Evolutionary conservation across 1,140 invertebrate genomes (phyloP).

Genomic region (Hesperophylax magnus): DNA sequence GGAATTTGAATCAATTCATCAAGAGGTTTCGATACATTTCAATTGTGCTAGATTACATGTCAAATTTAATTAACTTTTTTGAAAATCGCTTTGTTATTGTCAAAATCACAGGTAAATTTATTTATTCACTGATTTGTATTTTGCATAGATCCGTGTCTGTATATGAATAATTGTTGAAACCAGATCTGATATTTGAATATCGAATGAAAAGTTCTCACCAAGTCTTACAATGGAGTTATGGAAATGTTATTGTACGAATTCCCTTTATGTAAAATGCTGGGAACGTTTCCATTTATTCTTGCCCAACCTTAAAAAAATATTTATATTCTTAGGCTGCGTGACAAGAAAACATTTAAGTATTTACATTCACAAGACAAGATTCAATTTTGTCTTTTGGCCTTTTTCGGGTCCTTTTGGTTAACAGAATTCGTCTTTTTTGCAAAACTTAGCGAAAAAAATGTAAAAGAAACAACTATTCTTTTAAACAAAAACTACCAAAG

Average conservation of each 20-base stretch:
- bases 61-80: too few relatives aligned
- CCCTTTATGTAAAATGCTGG: neutral
- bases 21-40: neutral
- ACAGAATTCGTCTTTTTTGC: neutral
- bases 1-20: slow-evolving; percentile 11
- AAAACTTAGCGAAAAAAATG: too few relatives aligned
- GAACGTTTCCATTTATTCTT: slow-evolving; percentile 9
- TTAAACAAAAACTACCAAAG: neutral
- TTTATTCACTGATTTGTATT: too few relatives aligned
- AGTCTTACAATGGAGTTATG: slow-evolving; percentile 14
- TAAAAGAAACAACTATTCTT: neutral
- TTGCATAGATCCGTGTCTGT: too few relatives aligned
- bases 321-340: slow-evolving; percentile 12
- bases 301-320: neutral
- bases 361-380: slow-evolving; percentile 14
- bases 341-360: slow-evolving; percentile 30
- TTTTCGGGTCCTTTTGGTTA: neutral
- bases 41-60: too few relatives aligned
- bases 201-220: neutral
- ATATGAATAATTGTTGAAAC: too few relatives aligned
- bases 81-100: too few relatives aligned
- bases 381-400: neutral
- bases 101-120: too few relatives aligned
- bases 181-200: too few relatives aligned
- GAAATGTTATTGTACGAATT: slow-evolving; percentile 14